Conservation (phyloP, 2,888 invertebrate genomes). For the Prosopocoilus inquinatus region DNA sequence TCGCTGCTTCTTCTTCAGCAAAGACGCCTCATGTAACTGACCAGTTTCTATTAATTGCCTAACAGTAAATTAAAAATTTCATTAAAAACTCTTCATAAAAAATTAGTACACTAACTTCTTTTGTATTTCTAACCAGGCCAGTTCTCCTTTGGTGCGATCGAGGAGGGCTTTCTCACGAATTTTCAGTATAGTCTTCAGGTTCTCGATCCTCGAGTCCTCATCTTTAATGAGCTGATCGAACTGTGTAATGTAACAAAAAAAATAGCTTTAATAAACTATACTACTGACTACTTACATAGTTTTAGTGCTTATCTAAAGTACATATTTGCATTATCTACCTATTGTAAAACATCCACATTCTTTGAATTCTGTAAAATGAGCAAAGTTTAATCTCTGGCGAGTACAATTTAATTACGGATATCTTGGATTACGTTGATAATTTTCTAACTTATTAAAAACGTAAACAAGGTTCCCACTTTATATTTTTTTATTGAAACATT, state of each 20-base stretch:
- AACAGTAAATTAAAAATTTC: conserved; percentile 20
- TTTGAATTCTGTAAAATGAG: background rate
- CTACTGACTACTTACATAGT: background rate
- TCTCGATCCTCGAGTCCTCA: conserved; percentile 64
- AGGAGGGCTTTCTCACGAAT: conserved; percentile 65
- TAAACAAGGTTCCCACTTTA: no score
- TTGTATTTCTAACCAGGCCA: conserved; percentile 65
- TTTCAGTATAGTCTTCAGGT: conserved; percentile 64
- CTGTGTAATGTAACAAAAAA: conserved; percentile 34
- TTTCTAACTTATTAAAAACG: no score
- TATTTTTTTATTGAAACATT: no score
- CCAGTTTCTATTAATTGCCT: conserved; percentile 57
- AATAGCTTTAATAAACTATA: background rate
- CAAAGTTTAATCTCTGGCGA: no score
- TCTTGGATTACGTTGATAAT: no score
- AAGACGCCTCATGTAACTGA: conserved; percentile 55
- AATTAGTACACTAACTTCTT: conserved; percentile 50
- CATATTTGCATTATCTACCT: conserved; percentile 12
- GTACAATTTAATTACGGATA: no score
- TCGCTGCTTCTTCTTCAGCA: conserved; percentile 67
- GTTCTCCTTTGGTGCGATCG: conserved; percentile 65
- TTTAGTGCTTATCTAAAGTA: conserved; percentile 9
- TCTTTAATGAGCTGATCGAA: conserved; percentile 65
- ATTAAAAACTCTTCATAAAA: background rate
- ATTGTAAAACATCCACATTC: conserved; percentile 4